Conservation (phyloP, 2,888 invertebrate species). For the Cybosia mesomella region DNA sequence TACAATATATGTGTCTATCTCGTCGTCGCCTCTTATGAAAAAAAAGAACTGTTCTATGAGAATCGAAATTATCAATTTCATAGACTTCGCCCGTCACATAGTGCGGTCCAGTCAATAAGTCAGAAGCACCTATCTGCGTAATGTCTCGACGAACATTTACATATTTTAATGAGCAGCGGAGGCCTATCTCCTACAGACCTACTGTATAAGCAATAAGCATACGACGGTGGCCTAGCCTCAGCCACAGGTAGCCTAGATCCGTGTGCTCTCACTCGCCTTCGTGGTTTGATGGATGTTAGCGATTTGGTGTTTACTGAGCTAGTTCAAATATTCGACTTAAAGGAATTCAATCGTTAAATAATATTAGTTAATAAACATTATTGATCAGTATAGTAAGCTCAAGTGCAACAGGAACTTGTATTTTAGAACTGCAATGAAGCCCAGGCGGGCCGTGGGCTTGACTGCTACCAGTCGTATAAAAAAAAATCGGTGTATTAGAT, state of each 20-base stretch:
- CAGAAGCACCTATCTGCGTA: constrained; percentile 86
- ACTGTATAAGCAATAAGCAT: constrained; percentile 51
- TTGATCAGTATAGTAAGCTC: too few relatives aligned
- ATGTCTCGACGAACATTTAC: constrained; percentile 84
- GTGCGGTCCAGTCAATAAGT: constrained; percentile 71
- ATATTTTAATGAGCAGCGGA: constrained; percentile 85
- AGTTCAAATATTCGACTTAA: neutral
- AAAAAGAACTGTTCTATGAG: neutral
- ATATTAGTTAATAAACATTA: neutral
- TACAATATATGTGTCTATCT: too few relatives aligned
- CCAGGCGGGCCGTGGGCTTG: too few relatives aligned
- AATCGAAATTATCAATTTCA: constrained; percentile 2
- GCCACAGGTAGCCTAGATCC: constrained; percentile 50
- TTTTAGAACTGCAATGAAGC: too few relatives aligned
- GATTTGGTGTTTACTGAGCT: constrained; percentile 41
- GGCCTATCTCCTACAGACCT: constrained; percentile 74
- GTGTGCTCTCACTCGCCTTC: constrained; percentile 40
- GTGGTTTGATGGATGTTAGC: constrained; percentile 47
- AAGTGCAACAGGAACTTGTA: too few relatives aligned
- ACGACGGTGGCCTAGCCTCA: constrained; percentile 12
- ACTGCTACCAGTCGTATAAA: too few relatives aligned
- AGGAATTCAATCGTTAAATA: neutral
- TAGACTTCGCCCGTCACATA: constrained; percentile 51
- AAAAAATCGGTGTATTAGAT: too few relatives aligned
- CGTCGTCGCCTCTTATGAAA: too few relatives aligned